Evolutionary conservation across 2,888 invertebrate species (phyloP).

Genomic region (Nycteola revayana): DNA sequence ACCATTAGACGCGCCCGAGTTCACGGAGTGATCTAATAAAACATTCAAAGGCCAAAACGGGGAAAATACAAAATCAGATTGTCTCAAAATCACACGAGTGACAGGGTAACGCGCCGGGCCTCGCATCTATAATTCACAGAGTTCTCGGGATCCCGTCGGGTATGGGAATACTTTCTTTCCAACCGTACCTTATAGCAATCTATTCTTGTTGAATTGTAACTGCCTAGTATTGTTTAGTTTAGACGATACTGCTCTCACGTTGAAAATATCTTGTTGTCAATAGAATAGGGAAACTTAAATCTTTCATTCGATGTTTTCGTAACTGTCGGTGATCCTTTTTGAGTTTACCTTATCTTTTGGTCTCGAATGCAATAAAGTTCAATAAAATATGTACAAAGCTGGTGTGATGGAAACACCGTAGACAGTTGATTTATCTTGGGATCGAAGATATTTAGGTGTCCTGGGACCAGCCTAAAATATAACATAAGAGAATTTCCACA

Average conservation of each 20-base stretch:
- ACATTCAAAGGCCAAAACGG: slow-evolving; percentile 75
- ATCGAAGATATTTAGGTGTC: too few relatives aligned
- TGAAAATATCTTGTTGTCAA: slow-evolving; percentile 27
- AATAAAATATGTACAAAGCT: too few relatives aligned
- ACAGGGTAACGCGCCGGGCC: slow-evolving; percentile 60
- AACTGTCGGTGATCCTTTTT: slow-evolving; percentile 13
- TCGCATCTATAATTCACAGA: slow-evolving; percentile 74
- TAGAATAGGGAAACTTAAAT: slow-evolving; percentile 23
- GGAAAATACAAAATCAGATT: slow-evolving; percentile 79
- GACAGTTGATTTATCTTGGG: too few relatives aligned
- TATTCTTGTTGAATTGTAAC: slow-evolving; percentile 48
- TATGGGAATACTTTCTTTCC: slow-evolving; percentile 52
- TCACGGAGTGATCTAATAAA: slow-evolving; percentile 67
- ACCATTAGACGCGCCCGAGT: slow-evolving; percentile 65
- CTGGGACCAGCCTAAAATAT: too few relatives aligned
- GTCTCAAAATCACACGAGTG: slow-evolving; percentile 80
- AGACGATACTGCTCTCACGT: slow-evolving; percentile 16
- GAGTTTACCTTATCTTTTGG: slow-evolving; percentile 3
- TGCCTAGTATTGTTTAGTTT: slow-evolving; percentile 36
- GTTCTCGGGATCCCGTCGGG: slow-evolving; percentile 38
- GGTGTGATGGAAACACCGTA: too few relatives aligned
- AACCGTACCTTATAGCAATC: slow-evolving; percentile 48
- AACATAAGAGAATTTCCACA: too few relatives aligned
- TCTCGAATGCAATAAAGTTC: not conserved
- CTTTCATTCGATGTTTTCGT: slow-evolving; percentile 21